These are phyloP conservation scores for Spodoptera litura DNA, from an alignment of 1,140 invertebrate genomes.

Conservation along the genomic window DNA sequence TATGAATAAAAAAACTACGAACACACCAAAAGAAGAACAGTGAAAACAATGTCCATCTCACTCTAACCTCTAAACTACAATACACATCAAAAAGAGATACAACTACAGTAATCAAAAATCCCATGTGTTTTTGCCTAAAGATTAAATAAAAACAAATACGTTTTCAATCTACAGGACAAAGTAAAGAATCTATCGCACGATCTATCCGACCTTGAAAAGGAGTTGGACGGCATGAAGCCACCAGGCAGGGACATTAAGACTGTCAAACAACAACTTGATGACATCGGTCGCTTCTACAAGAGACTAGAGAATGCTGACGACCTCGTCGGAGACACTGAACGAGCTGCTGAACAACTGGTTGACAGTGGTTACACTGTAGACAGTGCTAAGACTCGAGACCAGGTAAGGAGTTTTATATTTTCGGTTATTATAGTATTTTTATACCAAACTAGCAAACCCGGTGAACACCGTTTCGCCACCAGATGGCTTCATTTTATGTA, in stretches of 20 bases:
- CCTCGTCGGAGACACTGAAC: constrained; percentile 90
- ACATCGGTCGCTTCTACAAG: constrained; percentile 90
- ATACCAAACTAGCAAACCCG: too few species aligned
- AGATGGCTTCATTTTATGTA: too few species aligned
- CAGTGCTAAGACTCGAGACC: constrained; percentile 91
- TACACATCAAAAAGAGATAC: too few species aligned
- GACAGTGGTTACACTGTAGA: constrained; percentile 94
- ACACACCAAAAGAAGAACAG: too few species aligned
- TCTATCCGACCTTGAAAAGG: constrained; percentile 92
- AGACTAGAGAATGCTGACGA: constrained; percentile 90
- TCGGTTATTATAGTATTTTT: not conserved
- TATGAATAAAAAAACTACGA: too few species aligned
- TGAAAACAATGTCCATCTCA: too few species aligned
- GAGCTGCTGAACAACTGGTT: constrained; percentile 91
- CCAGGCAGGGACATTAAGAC: constrained; percentile 95
- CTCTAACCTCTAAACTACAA: too few species aligned
- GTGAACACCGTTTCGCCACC: too few species aligned
- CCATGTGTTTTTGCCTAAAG: too few species aligned
- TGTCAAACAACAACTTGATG: constrained; percentile 94
- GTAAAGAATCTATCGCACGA: constrained; percentile 92
- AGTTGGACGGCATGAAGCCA: constrained; percentile 94
- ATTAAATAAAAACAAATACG: too few species aligned
- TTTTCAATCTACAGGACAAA: constrained; percentile 87
- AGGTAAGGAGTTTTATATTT: constrained; percentile 64
- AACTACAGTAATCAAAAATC: too few species aligned